phyloP scores from a whole-genome alignment of 2,888 invertebrate species.

The Leucophenga montana region DNA sequence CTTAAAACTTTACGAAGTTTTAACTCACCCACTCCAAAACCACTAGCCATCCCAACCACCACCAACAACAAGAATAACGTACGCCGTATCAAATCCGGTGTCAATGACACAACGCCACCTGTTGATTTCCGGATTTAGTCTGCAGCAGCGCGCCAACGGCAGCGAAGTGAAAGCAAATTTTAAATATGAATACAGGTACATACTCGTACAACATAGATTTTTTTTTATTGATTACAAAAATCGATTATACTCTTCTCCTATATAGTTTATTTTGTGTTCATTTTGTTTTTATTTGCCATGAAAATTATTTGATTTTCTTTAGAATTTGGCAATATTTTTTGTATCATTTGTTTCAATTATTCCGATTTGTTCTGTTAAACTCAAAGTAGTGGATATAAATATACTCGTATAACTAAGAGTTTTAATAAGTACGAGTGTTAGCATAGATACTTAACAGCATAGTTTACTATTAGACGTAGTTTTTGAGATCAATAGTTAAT shows the following conservation, averaged over 20 bases:
- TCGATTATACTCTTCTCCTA: not conserved
- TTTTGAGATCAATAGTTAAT: too few relatives aligned
- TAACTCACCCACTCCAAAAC: not conserved
- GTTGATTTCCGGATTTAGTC: constrained; percentile 10
- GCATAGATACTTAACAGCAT: too few relatives aligned
- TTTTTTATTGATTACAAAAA: not conserved
- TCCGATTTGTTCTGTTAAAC: too few relatives aligned
- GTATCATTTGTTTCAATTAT: too few relatives aligned
- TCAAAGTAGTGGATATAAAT: too few relatives aligned
- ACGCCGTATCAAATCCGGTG: not conserved
- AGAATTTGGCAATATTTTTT: too few relatives aligned
- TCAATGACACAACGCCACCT: constrained; percentile 20
- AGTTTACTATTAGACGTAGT: too few relatives aligned
- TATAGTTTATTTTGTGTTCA: not conserved
- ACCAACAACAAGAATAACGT: not conserved
- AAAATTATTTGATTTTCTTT: too few relatives aligned
- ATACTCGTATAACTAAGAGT: too few relatives aligned
- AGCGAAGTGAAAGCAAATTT: constrained; percentile 51
- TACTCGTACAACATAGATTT: too few relatives aligned
- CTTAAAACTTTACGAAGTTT: not conserved
- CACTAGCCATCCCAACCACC: not conserved
- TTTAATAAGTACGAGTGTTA: too few relatives aligned
- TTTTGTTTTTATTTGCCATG: not conserved
- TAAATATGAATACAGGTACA: constrained; percentile 64
- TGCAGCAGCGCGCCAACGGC: not conserved